These are phyloP conservation scores for Pangasianodon gigas DNA, from an alignment of 2,113 vertebrate genomes.

Conservation along the genomic window DNA sequence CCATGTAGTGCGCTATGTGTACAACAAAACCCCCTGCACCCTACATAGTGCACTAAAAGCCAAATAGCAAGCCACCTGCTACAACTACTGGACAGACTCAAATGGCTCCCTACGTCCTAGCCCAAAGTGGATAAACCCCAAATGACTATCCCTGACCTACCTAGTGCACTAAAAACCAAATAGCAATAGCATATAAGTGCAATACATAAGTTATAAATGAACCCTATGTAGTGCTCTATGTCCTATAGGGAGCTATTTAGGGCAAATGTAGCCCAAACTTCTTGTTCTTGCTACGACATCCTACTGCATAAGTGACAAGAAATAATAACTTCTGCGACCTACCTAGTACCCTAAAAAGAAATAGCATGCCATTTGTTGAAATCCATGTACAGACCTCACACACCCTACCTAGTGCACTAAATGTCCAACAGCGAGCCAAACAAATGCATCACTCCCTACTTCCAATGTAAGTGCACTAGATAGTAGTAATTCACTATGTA, in stretches of 20 bases:
- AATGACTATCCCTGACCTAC: background rate
- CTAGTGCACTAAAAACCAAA: background rate
- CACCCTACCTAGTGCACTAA: background rate
- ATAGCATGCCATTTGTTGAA: background rate
- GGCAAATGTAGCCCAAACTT: background rate
- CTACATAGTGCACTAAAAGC: background rate
- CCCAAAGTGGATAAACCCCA: background rate
- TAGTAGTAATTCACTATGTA: background rate
- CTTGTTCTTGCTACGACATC: background rate
- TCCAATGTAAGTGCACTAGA: background rate
- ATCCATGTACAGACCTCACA: background rate
- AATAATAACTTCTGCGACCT: background rate
- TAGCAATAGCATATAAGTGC: background rate
- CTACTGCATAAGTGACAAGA: background rate
- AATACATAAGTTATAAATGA: background rate
- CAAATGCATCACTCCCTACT: background rate
- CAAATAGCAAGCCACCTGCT: background rate
- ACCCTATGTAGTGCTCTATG: background rate
- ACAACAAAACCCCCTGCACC: no score
- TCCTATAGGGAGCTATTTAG: background rate
- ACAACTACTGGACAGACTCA: background rate
- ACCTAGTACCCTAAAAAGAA: background rate
- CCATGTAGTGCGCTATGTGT: no score
- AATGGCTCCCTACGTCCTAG: background rate
- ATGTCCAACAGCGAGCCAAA: background rate